Evolutionary conservation across 2,797 vertebrate species (phyloP), one percentile per base, ranked within the genome.

Genomic region (Micrastur ruficollis): DNA sequence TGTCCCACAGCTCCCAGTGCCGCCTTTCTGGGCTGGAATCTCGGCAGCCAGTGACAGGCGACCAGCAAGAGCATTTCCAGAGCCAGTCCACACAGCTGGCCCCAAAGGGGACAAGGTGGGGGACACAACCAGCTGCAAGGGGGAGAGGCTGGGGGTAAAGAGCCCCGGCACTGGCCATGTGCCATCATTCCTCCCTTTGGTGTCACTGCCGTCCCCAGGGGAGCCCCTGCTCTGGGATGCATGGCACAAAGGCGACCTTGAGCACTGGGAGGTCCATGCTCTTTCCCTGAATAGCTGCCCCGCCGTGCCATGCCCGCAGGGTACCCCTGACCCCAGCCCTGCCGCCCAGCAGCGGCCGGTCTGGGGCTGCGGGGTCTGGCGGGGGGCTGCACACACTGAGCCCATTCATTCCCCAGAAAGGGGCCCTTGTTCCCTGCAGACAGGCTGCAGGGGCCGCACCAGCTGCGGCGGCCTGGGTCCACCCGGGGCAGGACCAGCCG

Each of bases 391-490:
- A 22, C 76, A 95, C 96, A 96, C 93, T 93, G 92, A 74, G 89
- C 86, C 53, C 95, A 95, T 97, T 97, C 93, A 97, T 82, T 32
- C 8, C 1, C 31, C 63, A 96, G 92, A 97, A 97, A 97, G 81
- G 86, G 7, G 19, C 89, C 85, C 91, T 97, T 97, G 97, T 97
- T 97, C 96, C 67, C 50, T 25, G 82, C 92, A 95, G 94, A 92
- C 91, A 32, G 62, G 72, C 75, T 84, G 49, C 85, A 59, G 89
- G 85, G 94, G 53, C 73, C 9, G 8, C 72, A 52, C 62, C 95
- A 92, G 91, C 78, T 95, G 92, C 22, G 2, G 87, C 21, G 12
- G 31, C 19, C 14, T 0, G 40, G 56, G 76, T 71, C 49, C 75
- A 70, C 55, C 74, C 62, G 17, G 92, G 91, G 62, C 93, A 94